These are phyloP conservation scores for Chamaea fasciata DNA, from an alignment of 2,113 vertebrate species.

Conservation along the genomic window DNA sequence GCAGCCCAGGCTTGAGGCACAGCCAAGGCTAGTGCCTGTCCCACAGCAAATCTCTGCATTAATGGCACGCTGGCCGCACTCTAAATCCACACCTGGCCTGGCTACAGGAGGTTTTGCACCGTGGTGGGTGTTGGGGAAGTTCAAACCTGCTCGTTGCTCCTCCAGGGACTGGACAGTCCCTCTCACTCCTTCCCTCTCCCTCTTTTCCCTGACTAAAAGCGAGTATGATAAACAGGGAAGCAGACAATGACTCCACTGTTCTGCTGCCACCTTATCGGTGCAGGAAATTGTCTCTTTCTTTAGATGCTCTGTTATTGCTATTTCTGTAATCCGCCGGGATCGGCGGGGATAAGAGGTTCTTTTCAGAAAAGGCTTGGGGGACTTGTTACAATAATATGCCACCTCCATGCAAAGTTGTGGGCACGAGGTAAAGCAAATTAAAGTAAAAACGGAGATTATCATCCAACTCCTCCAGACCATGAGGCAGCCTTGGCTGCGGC, in stretches of 20 bases:
- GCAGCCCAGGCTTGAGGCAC: not conserved
- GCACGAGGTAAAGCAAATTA: not conserved
- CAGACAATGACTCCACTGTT: conserved; percentile 58
- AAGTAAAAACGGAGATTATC: not conserved
- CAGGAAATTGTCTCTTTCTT: conserved; percentile 70
- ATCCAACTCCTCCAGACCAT: not conserved
- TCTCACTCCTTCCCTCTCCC: not conserved
- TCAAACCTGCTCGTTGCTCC: not conserved
- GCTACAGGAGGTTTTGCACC: not conserved
- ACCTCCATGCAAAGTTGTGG: conserved; percentile 57
- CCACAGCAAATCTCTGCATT: not conserved
- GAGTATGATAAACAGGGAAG: conserved; percentile 41
- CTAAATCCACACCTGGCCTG: not conserved
- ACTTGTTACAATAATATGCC: conserved; percentile 60
- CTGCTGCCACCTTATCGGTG: conserved; percentile 38
- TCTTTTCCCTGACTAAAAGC: not conserved
- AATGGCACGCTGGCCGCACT: not conserved
- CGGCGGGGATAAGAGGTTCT: conserved; percentile 55
- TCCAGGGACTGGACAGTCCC: not conserved
- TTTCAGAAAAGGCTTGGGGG: conserved; percentile 60
- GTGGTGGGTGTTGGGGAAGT: fast-evolving
- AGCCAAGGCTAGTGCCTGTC: not conserved
- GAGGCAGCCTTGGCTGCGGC: not conserved
- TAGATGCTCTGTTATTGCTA: conserved; percentile 56
- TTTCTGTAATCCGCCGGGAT: conserved; percentile 64